These are phyloP conservation scores for Noctua janthe DNA, from an alignment of 2,888 invertebrate genomes.

Conservation along the genomic window DNA sequence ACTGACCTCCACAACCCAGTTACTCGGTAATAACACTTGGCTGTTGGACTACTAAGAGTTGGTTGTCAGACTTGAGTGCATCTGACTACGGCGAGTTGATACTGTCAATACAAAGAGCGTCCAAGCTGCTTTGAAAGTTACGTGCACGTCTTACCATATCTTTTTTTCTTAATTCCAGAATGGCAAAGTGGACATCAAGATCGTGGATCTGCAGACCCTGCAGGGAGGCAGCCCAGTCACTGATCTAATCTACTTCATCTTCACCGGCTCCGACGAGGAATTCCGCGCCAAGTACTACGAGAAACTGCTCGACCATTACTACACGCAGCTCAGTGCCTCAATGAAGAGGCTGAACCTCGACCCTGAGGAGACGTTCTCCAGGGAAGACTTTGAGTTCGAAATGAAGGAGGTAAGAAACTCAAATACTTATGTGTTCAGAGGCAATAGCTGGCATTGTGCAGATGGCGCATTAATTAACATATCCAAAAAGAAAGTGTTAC, in stretches of 20 bases:
- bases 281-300: slow-evolving; percentile 74
- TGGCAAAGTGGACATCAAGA: slow-evolving; percentile 69
- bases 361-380: slow-evolving; percentile 73
- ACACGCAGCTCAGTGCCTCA: slow-evolving; percentile 69
- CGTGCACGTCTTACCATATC: not conserved
- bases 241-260: slow-evolving; percentile 81
- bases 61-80: not conserved
- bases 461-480: not conserved
- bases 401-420: slow-evolving; percentile 70
- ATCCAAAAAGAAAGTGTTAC: not conserved
- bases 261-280: slow-evolving; percentile 77
- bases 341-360: slow-evolving; percentile 71
- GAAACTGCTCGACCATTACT: slow-evolving; percentile 71
- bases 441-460: not conserved
- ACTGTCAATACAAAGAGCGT: not conserved
- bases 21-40: too few species aligned
- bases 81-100: not conserved
- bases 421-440: not conserved
- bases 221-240: slow-evolving; percentile 74
- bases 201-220: slow-evolving; percentile 81
- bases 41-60: not conserved
- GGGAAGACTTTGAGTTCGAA: slow-evolving; percentile 75
- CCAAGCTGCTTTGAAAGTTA: not conserved
- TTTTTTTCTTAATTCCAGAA: slow-evolving; percentile 20
- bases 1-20: not conserved